These are phyloP conservation scores for Encarsia formosa DNA, from an alignment of 2,888 invertebrate genomes.

Conservation along the genomic window DNA sequence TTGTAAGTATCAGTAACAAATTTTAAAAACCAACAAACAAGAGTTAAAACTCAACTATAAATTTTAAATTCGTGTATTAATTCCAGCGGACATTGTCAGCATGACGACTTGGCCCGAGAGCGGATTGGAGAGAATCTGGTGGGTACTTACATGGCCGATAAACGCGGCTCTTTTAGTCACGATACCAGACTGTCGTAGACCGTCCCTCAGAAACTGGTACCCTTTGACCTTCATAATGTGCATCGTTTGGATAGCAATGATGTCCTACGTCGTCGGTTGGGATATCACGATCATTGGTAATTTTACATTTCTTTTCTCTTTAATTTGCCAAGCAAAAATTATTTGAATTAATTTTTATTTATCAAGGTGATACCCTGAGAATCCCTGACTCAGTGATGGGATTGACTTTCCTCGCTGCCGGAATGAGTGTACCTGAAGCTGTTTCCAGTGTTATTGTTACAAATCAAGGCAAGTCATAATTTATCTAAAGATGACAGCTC, in stretches of 20 bases:
- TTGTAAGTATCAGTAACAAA: constrained; percentile 2
- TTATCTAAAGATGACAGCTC: background rate
- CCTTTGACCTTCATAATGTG: constrained; percentile 74
- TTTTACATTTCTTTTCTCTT: too few species aligned
- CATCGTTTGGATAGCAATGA: constrained; percentile 74
- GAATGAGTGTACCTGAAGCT: constrained; percentile 83
- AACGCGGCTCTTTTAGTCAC: constrained; percentile 67
- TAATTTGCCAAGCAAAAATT: background rate
- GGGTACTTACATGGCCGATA: constrained; percentile 71
- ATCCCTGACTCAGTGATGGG: constrained; percentile 85
- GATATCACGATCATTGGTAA: constrained; percentile 78
- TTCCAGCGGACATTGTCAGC: constrained; percentile 50
- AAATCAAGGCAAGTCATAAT: constrained; percentile 62
- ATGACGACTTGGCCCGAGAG: constrained; percentile 57
- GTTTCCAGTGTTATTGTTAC: constrained; percentile 81
- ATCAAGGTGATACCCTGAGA: constrained; percentile 67
- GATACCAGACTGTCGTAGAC: constrained; percentile 72
- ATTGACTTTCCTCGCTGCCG: constrained; percentile 77
- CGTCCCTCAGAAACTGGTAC: constrained; percentile 54
- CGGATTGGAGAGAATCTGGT: constrained; percentile 55
- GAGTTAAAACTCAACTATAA: constrained; percentile 26
- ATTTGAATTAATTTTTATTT: background rate
- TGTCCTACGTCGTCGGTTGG: constrained; percentile 84
- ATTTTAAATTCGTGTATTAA: background rate
- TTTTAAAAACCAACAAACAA: too few species aligned